Percentiles rank a stretch among this genome's conserved stretches.
phyloP scores from a whole-genome alignment of 2,888 invertebrate genomes.

The Ganaspis brasiliensis region DNA sequence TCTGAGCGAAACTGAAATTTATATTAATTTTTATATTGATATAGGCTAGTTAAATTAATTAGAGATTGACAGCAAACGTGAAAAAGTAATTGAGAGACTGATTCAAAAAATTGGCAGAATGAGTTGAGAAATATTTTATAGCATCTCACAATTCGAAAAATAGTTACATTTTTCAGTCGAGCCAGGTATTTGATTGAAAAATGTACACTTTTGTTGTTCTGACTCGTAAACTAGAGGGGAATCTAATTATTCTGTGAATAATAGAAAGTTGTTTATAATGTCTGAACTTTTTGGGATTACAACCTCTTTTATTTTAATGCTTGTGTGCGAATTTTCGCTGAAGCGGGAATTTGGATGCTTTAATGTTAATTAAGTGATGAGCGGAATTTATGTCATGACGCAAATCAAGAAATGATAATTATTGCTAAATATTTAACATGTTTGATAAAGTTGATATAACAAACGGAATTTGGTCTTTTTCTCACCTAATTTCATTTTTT shows the following conservation, averaged over 20 bases:
- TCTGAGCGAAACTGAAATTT: background rate
- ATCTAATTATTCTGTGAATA: constrained; percentile 43
- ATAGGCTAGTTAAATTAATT: constrained; percentile 20
- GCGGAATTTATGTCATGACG: background rate
- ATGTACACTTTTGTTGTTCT: background rate
- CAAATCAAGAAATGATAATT: background rate
- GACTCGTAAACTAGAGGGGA: background rate
- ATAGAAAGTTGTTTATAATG: constrained; percentile 18
- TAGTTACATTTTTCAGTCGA: constrained; percentile 19
- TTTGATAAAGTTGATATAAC: constrained; percentile 43
- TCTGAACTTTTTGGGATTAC: constrained; percentile 18
- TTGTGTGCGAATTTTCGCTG: constrained; percentile 15
- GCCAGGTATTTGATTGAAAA: background rate
- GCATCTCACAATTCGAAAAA: constrained; percentile 14
- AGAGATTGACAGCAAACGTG: constrained; percentile 5
- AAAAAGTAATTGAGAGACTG: constrained; percentile 7
- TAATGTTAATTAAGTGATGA: constrained; percentile 31
- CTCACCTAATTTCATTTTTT: background rate
- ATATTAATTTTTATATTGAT: constrained; percentile 12
- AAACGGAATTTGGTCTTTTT: background rate
- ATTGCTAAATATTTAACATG: constrained; percentile 13
- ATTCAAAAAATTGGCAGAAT: constrained; percentile 3
- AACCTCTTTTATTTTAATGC: constrained; percentile 11
- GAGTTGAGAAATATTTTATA: constrained; percentile 7
- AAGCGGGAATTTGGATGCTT: constrained; percentile 10